Conservation (phyloP, 2,888 invertebrate species). For the Dicyrtomina minuta region DNA sequence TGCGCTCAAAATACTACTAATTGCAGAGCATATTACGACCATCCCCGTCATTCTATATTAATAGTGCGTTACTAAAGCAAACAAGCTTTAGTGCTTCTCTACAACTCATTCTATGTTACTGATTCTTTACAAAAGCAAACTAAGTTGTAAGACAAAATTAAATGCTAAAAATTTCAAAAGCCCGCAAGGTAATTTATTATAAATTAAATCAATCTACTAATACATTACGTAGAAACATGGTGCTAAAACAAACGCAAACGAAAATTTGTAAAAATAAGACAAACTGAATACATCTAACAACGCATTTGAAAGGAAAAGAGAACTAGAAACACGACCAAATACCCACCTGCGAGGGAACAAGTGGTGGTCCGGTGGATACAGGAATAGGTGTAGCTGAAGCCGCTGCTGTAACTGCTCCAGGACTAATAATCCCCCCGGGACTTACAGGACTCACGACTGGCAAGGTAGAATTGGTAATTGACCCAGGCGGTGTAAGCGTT, state of each 20-base stretch:
- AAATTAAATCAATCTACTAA: not conserved
- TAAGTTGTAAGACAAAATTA: not conserved
- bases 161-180: not conserved
- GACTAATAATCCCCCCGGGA: slow-evolving; percentile 50
- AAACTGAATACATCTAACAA: not conserved
- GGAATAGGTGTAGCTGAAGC: slow-evolving; percentile 54
- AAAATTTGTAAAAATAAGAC: not conserved
- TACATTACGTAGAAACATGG: not conserved
- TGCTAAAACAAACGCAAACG: no score
- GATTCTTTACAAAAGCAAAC: not conserved
- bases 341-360: slow-evolving; percentile 52
- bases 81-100: not conserved
- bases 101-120: not conserved
- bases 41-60: not conserved
- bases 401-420: slow-evolving; percentile 54
- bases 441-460: slow-evolving; percentile 11
- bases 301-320: not conserved
- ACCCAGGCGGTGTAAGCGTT: slow-evolving; percentile 55
- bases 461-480: slow-evolving; percentile 39
- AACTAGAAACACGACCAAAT: not conserved
- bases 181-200: not conserved
- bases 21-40: not conserved
- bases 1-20: not conserved
- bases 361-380: slow-evolving; percentile 45
- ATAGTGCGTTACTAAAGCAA: not conserved